Conservation (phyloP, 2,113 vertebrate species). For the Prionailurus viverrinus region DNA sequence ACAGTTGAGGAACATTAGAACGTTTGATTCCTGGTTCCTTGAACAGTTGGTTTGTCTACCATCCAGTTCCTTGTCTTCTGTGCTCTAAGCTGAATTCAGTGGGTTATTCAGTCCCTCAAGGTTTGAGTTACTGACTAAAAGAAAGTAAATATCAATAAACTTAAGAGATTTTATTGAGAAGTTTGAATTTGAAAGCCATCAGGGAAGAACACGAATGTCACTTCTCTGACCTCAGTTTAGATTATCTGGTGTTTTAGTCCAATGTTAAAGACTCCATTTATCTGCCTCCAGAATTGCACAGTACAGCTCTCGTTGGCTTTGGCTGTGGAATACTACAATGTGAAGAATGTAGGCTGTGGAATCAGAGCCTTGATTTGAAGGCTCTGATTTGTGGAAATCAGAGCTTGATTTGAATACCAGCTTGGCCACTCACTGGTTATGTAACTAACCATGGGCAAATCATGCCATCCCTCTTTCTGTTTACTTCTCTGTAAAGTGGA, state of each 20-base stretch:
- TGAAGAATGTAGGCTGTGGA: background rate
- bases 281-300: background rate
- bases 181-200: background rate
- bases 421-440: background rate
- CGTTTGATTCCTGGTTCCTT: background rate
- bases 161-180: background rate
- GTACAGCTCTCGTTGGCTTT: background rate
- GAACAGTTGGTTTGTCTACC: background rate
- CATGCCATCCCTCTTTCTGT: background rate
- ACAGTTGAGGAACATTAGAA: background rate
- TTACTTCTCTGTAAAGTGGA: background rate
- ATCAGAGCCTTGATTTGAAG: background rate
- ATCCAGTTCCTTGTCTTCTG: background rate
- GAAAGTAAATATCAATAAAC: background rate
- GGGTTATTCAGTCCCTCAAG: background rate
- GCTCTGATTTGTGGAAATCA: no score
- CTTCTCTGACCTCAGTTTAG: background rate
- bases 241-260: background rate
- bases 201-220: background rate
- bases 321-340: background rate
- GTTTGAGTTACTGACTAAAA: constrained; percentile 36
- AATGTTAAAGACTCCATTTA: background rate
- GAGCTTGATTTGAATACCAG: background rate
- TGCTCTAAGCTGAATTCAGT: background rate
- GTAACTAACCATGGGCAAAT: background rate